These are phyloP conservation scores for Mellilla xanthometata DNA, from an alignment of 2,888 invertebrate species.

Conservation along the genomic window DNA sequence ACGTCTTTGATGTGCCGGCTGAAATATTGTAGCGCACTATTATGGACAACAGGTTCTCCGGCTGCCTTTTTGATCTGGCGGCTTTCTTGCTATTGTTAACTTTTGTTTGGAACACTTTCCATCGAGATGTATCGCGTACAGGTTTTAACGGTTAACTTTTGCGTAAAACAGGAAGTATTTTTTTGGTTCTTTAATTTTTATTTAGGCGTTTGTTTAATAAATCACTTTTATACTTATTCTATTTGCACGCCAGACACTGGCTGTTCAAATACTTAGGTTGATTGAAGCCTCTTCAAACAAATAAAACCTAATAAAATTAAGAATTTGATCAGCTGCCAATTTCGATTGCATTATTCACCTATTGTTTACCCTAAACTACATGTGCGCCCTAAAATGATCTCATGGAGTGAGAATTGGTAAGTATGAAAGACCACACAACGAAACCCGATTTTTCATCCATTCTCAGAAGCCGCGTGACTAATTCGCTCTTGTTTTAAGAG, in stretches of 20 bases:
- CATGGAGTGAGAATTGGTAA: constrained; percentile 10
- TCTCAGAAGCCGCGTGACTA: constrained; percentile 30
- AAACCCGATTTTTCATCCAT: constrained; percentile 26
- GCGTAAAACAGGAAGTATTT: constrained; percentile 13
- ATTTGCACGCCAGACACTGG: no score
- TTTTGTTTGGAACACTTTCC: constrained; percentile 28
- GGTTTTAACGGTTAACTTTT: constrained; percentile 15
- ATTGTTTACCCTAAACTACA: constrained; percentile 6
- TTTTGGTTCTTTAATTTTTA: no score
- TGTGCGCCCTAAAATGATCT: constrained; percentile 12
- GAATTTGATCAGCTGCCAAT: constrained; percentile 6
- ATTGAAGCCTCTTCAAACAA: no score
- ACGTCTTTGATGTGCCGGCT: constrained; percentile 66
- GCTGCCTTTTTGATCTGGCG: constrained; percentile 54
- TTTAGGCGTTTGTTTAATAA: no score
- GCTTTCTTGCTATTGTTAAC: constrained; percentile 36
- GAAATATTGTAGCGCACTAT: constrained; percentile 61
- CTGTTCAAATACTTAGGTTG: no score
- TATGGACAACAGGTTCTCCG: constrained; percentile 45
- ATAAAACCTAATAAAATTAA: no score
- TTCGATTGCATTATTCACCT: not conserved
- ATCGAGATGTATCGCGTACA: constrained; percentile 16
- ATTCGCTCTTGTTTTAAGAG: constrained; percentile 29
- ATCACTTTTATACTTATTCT: no score
- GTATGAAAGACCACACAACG: constrained; percentile 9